phyloP scores from a whole-genome alignment of 1,140 invertebrate species.

The Frieseomelitta varia region DNA sequence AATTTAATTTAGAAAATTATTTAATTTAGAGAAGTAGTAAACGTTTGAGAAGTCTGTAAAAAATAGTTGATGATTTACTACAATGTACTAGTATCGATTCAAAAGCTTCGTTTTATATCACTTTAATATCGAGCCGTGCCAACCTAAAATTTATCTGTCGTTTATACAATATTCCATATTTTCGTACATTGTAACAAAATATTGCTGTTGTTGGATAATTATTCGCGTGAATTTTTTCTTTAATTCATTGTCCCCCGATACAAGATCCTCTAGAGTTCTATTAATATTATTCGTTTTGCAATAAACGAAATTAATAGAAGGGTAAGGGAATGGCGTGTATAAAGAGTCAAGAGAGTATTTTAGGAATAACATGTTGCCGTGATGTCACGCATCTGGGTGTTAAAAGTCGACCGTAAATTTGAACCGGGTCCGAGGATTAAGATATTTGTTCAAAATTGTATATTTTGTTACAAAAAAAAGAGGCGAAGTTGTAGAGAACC shows the following conservation, averaged over 20 bases:
- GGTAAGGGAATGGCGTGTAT: no score
- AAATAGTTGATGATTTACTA: conserved; percentile 29
- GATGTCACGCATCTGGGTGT: conserved; percentile 42
- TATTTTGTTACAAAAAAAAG: conserved; percentile 31
- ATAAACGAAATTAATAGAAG: neutral
- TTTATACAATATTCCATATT: neutral
- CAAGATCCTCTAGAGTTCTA: neutral
- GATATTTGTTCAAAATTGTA: conserved; percentile 49
- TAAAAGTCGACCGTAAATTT: conserved; percentile 44
- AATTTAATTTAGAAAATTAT: no score
- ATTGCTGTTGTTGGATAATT: neutral
- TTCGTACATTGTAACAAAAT: neutral
- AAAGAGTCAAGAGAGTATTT: conserved; percentile 19
- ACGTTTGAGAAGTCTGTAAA: no score
- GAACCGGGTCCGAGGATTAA: conserved; percentile 25
- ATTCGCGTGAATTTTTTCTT: neutral
- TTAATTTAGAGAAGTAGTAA: no score
- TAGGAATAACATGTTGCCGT: conserved; percentile 29
- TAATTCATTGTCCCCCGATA: neutral
- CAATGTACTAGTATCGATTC: neutral
- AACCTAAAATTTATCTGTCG: conserved; percentile 3
- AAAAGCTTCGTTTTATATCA: neutral
- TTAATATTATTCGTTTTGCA: neutral
- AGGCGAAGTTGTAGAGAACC: neutral
- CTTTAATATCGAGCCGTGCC: neutral